Conservation (phyloP, 2,888 invertebrate species). For the Leucophenga maculata region DNA sequence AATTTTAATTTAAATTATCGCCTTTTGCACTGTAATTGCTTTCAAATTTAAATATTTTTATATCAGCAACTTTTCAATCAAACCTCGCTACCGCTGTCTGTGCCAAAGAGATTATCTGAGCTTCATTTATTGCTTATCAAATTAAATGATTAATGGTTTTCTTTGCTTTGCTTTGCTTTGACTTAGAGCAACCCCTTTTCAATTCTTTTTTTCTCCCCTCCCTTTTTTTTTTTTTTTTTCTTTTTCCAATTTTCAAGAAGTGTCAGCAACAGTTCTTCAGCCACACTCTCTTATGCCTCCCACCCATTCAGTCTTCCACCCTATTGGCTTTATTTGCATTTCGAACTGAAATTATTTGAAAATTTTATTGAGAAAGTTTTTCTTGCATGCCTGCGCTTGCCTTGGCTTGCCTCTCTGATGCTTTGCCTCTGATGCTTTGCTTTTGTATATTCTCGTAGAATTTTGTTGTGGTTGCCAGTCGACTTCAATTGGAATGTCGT, state of each 20-base stretch:
- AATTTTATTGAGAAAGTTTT: conserved; percentile 60
- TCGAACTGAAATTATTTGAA: conserved; percentile 42
- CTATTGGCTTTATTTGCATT: conserved; percentile 24
- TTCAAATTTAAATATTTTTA: too few relatives aligned
- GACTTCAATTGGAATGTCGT: background rate
- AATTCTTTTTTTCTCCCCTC: background rate
- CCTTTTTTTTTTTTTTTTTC: background rate
- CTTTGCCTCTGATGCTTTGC: conserved; percentile 38
- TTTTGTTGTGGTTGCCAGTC: background rate
- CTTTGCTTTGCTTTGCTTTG: conserved; percentile 13
- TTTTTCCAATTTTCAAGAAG: conserved; percentile 32
- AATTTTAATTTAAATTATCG: too few relatives aligned
- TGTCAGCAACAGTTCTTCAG: conserved; percentile 58
- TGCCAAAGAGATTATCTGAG: conserved; percentile 28
- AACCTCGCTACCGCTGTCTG: background rate
- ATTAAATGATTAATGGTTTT: conserved; percentile 62
- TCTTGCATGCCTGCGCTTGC: conserved; percentile 42
- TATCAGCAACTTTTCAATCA: too few relatives aligned
- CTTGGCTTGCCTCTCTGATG: too few relatives aligned
- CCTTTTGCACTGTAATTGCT: too few relatives aligned
- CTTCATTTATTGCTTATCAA: conserved; percentile 62
- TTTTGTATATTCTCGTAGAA: background rate
- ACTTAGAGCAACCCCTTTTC: background rate
- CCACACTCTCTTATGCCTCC: background rate
- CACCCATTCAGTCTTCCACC: conserved; percentile 39